phyloP scores from a whole-genome alignment of 2,113 vertebrate species.

The Saguinus imperator region DNA sequence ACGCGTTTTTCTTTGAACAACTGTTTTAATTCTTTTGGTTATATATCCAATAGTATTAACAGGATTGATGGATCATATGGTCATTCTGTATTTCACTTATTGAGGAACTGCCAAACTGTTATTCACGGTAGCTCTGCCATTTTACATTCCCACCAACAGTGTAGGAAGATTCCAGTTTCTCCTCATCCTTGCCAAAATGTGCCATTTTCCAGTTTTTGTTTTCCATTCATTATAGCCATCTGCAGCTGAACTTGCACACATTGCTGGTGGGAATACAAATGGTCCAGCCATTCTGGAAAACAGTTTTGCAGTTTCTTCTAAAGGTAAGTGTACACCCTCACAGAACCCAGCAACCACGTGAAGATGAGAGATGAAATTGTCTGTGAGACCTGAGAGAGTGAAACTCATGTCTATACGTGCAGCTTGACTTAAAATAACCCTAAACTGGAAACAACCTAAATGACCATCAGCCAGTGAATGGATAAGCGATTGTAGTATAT shows the following conservation, averaged over 20 bases:
- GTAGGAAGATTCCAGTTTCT: rapidly evolving
- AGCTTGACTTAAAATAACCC: too few species aligned
- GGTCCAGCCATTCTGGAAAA: background rate
- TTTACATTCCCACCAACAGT: background rate
- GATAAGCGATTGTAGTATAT: rapidly evolving
- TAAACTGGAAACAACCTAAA: background rate
- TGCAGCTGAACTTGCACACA: background rate
- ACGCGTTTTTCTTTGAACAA: background rate
- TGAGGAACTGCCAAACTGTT: too few species aligned
- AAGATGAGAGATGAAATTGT: background rate
- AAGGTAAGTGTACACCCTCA: background rate
- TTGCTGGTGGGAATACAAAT: background rate
- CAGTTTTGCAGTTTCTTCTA: background rate
- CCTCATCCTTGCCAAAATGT: background rate
- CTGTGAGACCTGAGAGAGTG: background rate
- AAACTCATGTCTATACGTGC: rapidly evolving
- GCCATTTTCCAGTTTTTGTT: too few species aligned
- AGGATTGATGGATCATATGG: rapidly evolving
- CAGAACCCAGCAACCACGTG: background rate
- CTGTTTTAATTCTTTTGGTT: background rate
- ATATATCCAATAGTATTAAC: too few species aligned
- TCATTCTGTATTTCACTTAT: too few species aligned
- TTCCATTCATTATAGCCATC: background rate
- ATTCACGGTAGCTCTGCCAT: rapidly evolving
- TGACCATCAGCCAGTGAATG: rapidly evolving